A percentile compares a stretch with the other conserved stretches of the same genome.
Conservation (phyloP, 2,113 vertebrate genomes). For the Turnix velox region DNA sequence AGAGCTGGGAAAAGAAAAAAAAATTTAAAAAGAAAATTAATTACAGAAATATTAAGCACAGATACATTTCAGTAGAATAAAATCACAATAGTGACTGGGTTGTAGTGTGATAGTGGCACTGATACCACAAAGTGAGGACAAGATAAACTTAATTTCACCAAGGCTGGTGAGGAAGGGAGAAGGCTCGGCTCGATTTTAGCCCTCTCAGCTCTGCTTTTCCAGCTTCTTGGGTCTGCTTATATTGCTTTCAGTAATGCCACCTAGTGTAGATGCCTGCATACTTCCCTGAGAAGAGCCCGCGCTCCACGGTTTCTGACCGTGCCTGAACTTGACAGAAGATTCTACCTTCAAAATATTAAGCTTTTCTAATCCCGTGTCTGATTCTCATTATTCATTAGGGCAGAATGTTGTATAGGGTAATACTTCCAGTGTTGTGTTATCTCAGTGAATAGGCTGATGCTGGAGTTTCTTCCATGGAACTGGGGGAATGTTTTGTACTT, state of each 20-base stretch:
- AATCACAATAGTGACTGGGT: neutral
- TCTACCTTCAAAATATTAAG: constrained; percentile 37
- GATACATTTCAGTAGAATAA: neutral
- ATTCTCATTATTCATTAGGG: constrained; percentile 28
- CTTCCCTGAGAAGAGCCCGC: constrained; percentile 9
- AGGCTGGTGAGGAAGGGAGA: neutral
- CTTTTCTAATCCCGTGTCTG: constrained; percentile 36
- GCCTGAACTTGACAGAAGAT: constrained; percentile 32
- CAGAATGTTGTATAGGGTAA: neutral
- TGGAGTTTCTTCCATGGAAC: constrained; percentile 25
- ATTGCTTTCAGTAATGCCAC: constrained; percentile 55
- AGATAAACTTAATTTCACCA: neutral
- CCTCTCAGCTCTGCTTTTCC: neutral
- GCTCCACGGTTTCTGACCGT: constrained; percentile 10
- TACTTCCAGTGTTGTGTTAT: neutral
- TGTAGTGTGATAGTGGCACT: neutral
- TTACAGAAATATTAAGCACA: neutral
- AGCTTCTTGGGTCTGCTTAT: neutral
- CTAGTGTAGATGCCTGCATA: constrained; percentile 57
- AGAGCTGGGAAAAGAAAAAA: neutral
- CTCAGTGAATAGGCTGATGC: neutral
- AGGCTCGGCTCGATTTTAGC: neutral
- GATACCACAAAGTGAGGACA: neutral
- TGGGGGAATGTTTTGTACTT: neutral
- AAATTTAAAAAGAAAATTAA: neutral